Percentiles rank a stretch among this genome's conserved stretches.
These are phyloP conservation scores for Coelinius sp. DNA, from an alignment of 2,888 invertebrate genomes.

Conservation along the genomic window DNA sequence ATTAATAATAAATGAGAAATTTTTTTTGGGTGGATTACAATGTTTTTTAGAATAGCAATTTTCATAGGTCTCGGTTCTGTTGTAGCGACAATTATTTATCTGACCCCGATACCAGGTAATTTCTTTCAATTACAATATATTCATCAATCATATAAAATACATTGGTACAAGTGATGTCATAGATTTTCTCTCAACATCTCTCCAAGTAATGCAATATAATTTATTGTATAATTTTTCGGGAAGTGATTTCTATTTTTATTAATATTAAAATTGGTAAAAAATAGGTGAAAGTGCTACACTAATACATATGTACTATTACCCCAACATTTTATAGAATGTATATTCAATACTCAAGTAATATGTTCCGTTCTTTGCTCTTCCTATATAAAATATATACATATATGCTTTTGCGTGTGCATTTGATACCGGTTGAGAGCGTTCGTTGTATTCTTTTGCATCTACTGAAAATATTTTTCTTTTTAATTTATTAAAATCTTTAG, in stretches of 20 bases:
- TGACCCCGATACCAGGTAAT: conserved; percentile 81
- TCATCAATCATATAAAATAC: background rate
- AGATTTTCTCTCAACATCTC: no score
- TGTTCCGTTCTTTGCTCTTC: background rate
- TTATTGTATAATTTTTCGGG: no score
- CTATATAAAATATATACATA: background rate
- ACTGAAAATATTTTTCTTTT: no score
- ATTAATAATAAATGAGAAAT: background rate
- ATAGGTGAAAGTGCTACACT: no score
- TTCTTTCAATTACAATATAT: background rate
- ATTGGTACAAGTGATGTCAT: background rate
- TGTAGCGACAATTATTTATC: conserved; percentile 80
- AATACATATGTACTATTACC: no score
- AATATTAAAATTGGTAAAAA: no score
- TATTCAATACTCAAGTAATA: no score
- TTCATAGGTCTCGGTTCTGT: conserved; percentile 78
- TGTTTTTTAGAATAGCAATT: conserved; percentile 77
- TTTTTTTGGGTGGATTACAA: conserved; percentile 38
- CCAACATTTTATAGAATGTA: no score
- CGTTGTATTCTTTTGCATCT: no score
- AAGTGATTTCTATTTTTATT: no score
- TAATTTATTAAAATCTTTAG: no score
- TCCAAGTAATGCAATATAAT: no score
- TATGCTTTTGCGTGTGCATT: background rate
- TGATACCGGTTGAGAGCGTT: background rate